Evolutionary conservation across 2,113 vertebrate species (phyloP).

Genomic region (Eulemur macaco): DNA sequence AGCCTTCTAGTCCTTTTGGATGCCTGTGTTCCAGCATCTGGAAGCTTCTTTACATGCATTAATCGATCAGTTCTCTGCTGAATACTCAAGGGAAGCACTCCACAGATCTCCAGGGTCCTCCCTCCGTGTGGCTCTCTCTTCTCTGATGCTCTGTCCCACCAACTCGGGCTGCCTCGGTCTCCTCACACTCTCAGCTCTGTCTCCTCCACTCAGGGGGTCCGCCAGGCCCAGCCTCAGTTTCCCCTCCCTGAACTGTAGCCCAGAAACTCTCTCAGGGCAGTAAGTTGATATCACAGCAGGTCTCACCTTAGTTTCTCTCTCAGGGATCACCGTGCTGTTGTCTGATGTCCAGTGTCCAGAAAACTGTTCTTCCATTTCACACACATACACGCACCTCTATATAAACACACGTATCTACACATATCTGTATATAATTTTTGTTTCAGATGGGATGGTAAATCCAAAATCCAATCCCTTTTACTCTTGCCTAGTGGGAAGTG

Average conservation of each 20-base stretch:
- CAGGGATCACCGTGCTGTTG: background rate
- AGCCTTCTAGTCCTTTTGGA: background rate
- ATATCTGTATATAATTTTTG: background rate
- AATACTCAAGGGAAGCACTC: background rate
- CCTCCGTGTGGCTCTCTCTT: background rate
- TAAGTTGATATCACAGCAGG: rapidly evolving
- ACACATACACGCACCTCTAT: rapidly evolving
- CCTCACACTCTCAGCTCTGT: background rate
- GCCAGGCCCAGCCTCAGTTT: background rate
- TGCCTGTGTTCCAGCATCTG: background rate
- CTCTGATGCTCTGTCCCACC: background rate
- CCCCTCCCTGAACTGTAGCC: background rate
- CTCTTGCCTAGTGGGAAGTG: background rate
- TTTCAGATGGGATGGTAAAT: background rate
- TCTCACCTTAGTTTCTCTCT: background rate
- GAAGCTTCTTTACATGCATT: rapidly evolving
- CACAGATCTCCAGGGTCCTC: no score
- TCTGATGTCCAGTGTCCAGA: background rate
- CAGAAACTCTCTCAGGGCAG: background rate
- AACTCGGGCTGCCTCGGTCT: background rate
- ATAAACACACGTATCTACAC: rapidly evolving
- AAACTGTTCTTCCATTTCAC: background rate
- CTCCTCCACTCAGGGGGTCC: background rate
- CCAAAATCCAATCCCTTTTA: background rate
- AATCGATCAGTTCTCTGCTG: rapidly evolving